phyloP scores from a whole-genome alignment of 2,888 invertebrate genomes.

The Lepidochrysops patricia region DNA sequence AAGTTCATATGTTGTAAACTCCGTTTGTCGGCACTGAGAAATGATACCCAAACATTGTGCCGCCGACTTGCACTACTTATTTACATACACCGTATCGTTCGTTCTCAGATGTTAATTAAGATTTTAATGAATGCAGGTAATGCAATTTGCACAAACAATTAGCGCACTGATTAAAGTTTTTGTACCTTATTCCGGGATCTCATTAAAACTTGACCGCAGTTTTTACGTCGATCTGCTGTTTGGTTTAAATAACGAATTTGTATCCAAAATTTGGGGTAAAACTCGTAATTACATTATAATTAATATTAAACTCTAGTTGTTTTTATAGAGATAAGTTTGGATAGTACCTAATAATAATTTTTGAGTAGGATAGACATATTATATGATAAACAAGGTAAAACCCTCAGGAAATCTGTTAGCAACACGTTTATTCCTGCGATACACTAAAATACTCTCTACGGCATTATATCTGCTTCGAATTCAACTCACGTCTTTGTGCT shows the following conservation, averaged over 20 bases:
- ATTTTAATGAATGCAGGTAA: slow-evolving; percentile 1
- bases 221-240: background rate
- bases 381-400: background rate
- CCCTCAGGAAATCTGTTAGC: background rate
- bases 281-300: background rate
- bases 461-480: slow-evolving; percentile 32
- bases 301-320: too few relatives aligned
- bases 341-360: too few relatives aligned
- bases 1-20: background rate
- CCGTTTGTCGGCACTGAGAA: background rate
- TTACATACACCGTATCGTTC: background rate
- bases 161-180: slow-evolving; percentile 1
- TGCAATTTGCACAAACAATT: slow-evolving; percentile 1
- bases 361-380: too few relatives aligned
- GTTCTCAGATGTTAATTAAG: slow-evolving; percentile 1
- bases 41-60: background rate
- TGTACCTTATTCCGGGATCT: background rate
- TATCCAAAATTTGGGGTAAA: background rate
- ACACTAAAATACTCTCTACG: slow-evolving; percentile 19
- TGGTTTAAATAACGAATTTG: background rate
- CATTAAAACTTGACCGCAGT: background rate
- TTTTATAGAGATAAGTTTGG: too few relatives aligned
- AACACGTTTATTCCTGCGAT: background rate
- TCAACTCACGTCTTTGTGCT: slow-evolving; percentile 43
- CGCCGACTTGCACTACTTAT: background rate